phyloP scores from a whole-genome alignment of 1,140 invertebrate genomes.

The Drosophila mauritiana region DNA sequence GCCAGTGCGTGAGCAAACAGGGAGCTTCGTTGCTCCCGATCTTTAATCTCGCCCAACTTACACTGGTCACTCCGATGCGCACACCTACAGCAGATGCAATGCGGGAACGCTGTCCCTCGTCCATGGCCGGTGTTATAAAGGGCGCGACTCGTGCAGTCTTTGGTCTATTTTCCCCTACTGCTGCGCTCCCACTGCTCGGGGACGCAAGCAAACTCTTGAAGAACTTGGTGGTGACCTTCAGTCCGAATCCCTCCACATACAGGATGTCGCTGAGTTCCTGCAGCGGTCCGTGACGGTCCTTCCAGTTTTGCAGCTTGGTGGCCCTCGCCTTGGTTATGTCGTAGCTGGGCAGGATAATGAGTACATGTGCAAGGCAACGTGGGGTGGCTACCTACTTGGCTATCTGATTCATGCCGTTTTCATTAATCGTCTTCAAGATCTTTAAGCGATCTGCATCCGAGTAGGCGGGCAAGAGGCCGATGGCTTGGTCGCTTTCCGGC shows the following conservation, averaged over 20 bases:
- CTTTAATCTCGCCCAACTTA: slow-evolving; percentile 74
- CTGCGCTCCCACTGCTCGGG: not conserved
- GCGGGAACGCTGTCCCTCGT: slow-evolving; percentile 38
- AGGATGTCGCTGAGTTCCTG: slow-evolving; percentile 61
- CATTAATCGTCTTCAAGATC: slow-evolving; percentile 59
- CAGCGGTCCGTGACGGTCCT: slow-evolving; percentile 58
- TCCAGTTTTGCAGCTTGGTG: slow-evolving; percentile 65
- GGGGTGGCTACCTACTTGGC: slow-evolving; percentile 29
- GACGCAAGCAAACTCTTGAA: slow-evolving; percentile 63
- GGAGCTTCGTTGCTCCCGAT: slow-evolving; percentile 26
- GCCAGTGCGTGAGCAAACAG: slow-evolving; percentile 67
- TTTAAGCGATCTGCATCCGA: slow-evolving; percentile 37
- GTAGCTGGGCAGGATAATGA: slow-evolving; percentile 47
- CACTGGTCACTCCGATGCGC: slow-evolving; percentile 70
- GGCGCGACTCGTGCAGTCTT: slow-evolving; percentile 43
- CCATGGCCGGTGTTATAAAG: slow-evolving; percentile 65
- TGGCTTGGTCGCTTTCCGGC: not conserved
- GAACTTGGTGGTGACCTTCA: slow-evolving; percentile 69
- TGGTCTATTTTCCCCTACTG: not conserved
- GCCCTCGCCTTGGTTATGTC: slow-evolving; percentile 72
- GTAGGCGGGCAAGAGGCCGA: slow-evolving; percentile 31
- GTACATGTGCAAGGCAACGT: not conserved
- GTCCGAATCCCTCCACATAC: slow-evolving; percentile 72
- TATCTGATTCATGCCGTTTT: slow-evolving; percentile 40
- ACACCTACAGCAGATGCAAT: slow-evolving; percentile 65